Evolutionary conservation across 2,797 vertebrate species (phyloP), one percentile per base, ranked within the genome.

Genomic region (Cygnus olor): DNA sequence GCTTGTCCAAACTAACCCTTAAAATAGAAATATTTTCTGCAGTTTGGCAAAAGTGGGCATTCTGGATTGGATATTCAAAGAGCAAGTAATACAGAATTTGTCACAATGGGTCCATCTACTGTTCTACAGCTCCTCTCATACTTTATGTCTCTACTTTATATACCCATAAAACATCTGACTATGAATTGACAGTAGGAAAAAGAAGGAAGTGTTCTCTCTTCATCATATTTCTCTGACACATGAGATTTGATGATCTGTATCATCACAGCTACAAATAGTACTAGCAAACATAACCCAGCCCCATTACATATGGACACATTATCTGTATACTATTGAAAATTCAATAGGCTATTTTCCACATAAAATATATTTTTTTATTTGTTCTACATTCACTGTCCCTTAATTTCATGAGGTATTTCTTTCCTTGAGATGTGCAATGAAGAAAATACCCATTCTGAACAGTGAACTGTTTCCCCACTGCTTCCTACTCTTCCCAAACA

Each of bases 41-140:
- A 65, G 61, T 93, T 93, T 90, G 87, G 65, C 54, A 92, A 87
- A 89, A 95, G 34, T 64, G 14, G 40, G 16, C 86, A 32, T 71
- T 93, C 87, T 80, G 63, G 68, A 83, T 69, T 91, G 77, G 40
- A 38, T 74, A 85, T 83, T 89, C 63, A 90, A 34, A 80, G 61
- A 77, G 20, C 58, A 66, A 84, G 47, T 11, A 86, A 91, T 2
- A 86, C 47, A 70, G 58, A 19, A 78, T 82, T 90, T 91, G 56
- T 94, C 71, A 85, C 80, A 84, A 88, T 49, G 60, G 78, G 60
- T 68, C 88, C 34, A 80, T 85, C 81, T 74, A 82, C 80, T 78
- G 36, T 85, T 89, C 80, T 74, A 85, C 54, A 53, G 51, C 60
- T 94, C 57, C 73, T 89, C 73, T 91, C 85, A 70, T 57, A 66